phyloP scores from a whole-genome alignment of 1,140 invertebrate species.

The Drosophila obscura region DNA sequence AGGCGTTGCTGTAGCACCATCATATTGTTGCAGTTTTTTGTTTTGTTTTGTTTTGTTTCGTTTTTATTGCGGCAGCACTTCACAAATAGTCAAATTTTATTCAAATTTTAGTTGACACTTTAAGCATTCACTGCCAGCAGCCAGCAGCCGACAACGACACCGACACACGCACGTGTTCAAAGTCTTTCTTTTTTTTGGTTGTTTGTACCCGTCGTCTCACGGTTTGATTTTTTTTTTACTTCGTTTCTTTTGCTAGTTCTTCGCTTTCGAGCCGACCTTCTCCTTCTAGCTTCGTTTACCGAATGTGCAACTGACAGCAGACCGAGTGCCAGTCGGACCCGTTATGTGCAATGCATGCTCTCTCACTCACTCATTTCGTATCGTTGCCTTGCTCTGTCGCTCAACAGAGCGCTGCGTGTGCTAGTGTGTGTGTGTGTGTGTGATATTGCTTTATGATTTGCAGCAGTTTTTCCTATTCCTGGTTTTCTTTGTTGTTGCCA shows the following conservation, averaged over 20 bases:
- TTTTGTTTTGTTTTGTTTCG: slow-evolving; percentile 7
- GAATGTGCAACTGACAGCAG: slow-evolving; percentile 65
- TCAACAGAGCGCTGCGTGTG: background rate
- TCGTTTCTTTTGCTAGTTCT: slow-evolving; percentile 8
- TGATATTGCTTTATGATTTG: slow-evolving; percentile 51
- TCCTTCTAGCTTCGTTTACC: slow-evolving; percentile 58
- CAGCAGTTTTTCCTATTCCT: slow-evolving; percentile 49
- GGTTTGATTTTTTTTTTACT: background rate
- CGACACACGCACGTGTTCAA: background rate
- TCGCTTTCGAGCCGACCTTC: slow-evolving; percentile 30
- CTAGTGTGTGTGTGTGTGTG: background rate
- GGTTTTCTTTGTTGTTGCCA: slow-evolving; percentile 24
- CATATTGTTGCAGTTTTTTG: slow-evolving; percentile 52
- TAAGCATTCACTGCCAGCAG: slow-evolving; percentile 23
- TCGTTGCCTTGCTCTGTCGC: background rate
- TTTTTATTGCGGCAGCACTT: too few relatives aligned
- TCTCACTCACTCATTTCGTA: slow-evolving; percentile 6
- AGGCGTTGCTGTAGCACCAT: slow-evolving; percentile 72
- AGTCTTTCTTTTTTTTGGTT: too few relatives aligned
- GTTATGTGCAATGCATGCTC: slow-evolving; percentile 34
- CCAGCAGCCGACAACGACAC: background rate
- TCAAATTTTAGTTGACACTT: slow-evolving; percentile 8
- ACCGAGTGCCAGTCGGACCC: slow-evolving; percentile 12
- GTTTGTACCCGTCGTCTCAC: background rate
- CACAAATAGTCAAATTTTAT: slow-evolving; percentile 5